phyloP scores from a whole-genome alignment of 2,888 invertebrate genomes.

The Cybosia mesomella region DNA sequence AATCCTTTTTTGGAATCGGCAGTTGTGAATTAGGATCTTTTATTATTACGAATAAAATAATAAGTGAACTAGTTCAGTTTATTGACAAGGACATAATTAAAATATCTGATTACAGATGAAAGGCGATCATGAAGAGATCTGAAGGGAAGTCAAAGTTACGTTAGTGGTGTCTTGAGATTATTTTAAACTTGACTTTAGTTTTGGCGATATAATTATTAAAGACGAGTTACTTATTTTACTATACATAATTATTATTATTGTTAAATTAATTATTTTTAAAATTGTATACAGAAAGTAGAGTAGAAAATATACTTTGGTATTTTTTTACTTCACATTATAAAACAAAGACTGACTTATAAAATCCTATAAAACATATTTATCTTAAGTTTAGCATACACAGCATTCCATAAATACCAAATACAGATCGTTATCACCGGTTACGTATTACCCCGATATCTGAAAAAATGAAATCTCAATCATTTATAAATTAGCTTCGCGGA shows the following conservation, averaged over 20 bases:
- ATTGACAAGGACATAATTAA: conserved; percentile 60
- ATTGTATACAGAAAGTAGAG: too few relatives aligned
- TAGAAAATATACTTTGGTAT: too few relatives aligned
- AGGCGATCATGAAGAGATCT: conserved; percentile 17
- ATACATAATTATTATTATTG: too few relatives aligned
- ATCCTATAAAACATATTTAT: neutral
- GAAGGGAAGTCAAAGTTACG: neutral
- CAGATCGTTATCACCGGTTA: conserved; percentile 36
- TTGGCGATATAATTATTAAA: neutral
- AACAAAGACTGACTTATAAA: too few relatives aligned
- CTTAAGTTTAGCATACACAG: neutral
- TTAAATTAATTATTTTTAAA: too few relatives aligned
- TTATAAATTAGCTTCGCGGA: conserved; percentile 86
- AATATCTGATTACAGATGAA: conserved; percentile 51
- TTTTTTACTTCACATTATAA: too few relatives aligned
- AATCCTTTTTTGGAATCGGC: conserved; percentile 72
- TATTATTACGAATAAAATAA: conserved; percentile 71
- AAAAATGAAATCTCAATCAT: conserved; percentile 85
- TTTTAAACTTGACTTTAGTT: neutral
- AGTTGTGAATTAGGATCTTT: conserved; percentile 77
- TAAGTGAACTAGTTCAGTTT: conserved; percentile 61
- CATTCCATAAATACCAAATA: conserved; percentile 24
- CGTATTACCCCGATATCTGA: conserved; percentile 57
- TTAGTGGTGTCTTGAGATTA: neutral
- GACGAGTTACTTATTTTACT: too few relatives aligned